Percentiles rank a stretch among this genome's conserved stretches.
Conservation (phyloP, 2,888 invertebrate genomes). For the Platypus cylindrus region DNA sequence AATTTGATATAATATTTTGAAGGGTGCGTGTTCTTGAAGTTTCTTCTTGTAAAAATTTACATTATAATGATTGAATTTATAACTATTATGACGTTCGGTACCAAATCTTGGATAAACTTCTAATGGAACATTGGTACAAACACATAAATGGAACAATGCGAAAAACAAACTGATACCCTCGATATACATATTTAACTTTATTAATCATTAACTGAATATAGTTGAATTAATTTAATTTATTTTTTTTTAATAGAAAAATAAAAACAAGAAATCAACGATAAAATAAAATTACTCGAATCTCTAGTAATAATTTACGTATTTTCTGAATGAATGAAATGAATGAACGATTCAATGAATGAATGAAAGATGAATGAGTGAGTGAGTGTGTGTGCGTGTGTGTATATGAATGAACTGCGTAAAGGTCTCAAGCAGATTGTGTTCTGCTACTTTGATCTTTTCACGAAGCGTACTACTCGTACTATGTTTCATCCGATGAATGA, state of each 20-base stretch:
- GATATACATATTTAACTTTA: slow-evolving; percentile 21
- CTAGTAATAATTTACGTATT: too few species aligned
- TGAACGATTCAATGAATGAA: slow-evolving; percentile 18
- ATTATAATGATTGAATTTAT: slow-evolving; percentile 39
- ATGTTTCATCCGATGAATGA: slow-evolving; percentile 26
- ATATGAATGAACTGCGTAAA: slow-evolving; percentile 29
- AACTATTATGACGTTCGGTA: slow-evolving; percentile 30
- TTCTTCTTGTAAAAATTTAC: slow-evolving; percentile 42
- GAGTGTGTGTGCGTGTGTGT: too few species aligned
- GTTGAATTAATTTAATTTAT: too few species aligned
- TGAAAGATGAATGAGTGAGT: too few species aligned
- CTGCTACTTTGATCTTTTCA: slow-evolving; percentile 28
- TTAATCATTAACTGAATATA: too few species aligned
- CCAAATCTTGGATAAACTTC: slow-evolving; percentile 39
- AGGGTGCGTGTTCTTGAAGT: slow-evolving; percentile 37
- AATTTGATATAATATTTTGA: slow-evolving; percentile 58
- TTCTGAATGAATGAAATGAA: too few species aligned
- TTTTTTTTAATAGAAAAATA: too few species aligned
- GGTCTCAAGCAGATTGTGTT: slow-evolving; percentile 21
- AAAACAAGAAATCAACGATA: too few species aligned
- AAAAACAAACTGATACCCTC: slow-evolving; percentile 22
- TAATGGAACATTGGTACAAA: slow-evolving; percentile 35
- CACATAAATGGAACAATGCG: slow-evolving; percentile 21
- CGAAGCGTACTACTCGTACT: slow-evolving; percentile 30
- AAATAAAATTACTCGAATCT: too few species aligned